A percentile compares a stretch with the other conserved stretches of the same genome.
Evolutionary conservation across 2,797 vertebrate species (phyloP).

Genomic region (Phrynocephalus guinanensis): DNA sequence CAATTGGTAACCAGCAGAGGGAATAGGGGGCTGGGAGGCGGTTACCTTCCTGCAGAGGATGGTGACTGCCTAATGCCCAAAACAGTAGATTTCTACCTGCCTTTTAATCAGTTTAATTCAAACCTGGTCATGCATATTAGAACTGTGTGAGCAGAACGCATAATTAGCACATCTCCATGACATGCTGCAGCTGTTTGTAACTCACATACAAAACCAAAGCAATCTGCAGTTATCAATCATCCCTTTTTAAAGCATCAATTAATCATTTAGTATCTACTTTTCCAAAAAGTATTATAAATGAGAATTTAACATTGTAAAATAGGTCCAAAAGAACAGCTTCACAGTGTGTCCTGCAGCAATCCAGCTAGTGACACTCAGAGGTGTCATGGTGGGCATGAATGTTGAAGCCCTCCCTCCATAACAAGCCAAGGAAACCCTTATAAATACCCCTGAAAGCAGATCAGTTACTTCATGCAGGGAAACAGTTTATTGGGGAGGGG

Average conservation of each 20-base stretch:
- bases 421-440: too few species aligned
- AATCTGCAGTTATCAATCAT: conserved; percentile 9
- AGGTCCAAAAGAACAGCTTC: too few species aligned
- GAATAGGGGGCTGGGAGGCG: too few species aligned
- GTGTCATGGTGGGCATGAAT: too few species aligned
- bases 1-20: neutral
- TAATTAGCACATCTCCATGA: conserved; percentile 1
- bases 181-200: neutral
- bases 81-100: neutral
- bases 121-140: conserved; percentile 18
- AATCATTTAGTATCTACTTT: conserved; percentile 16
- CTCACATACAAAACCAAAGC: neutral
- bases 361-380: too few species aligned
- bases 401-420: too few species aligned
- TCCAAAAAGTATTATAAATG: neutral
- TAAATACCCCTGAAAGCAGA: too few species aligned
- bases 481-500: too few species aligned
- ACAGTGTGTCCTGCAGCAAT: too few species aligned
- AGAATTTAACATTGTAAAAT: conserved; percentile 4
- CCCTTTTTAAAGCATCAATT: conserved; percentile 21
- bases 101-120: conserved; percentile 17
- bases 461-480: too few species aligned
- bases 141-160: neutral
- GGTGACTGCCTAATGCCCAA: neutral
- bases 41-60: neutral